Conservation (phyloP, 2,113 vertebrate genomes). For the Suncus etruscus region DNA sequence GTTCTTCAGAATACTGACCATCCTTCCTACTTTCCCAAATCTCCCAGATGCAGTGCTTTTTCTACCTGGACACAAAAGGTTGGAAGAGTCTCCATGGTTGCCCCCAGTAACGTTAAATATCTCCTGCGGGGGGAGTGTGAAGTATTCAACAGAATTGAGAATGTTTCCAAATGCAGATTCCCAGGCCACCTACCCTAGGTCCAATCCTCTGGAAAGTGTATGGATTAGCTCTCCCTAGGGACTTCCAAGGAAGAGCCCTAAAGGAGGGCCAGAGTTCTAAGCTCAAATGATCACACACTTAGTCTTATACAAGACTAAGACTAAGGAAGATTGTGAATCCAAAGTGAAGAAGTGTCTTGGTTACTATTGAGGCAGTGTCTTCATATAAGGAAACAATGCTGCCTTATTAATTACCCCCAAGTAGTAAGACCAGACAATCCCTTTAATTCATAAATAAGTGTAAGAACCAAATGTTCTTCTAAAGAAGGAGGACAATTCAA, state of each 20-base stretch:
- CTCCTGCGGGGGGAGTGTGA: not conserved
- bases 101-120: not conserved
- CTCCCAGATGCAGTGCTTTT: not conserved
- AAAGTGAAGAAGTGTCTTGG: not conserved
- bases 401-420: not conserved
- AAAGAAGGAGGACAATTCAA: not conserved
- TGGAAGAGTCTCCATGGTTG: not conserved
- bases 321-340: not conserved
- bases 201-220: not conserved
- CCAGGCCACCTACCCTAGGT: not conserved
- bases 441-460: not conserved
- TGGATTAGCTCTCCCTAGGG: not conserved
- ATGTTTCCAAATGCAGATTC: not conserved
- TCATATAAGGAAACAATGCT: not conserved
- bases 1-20: not conserved
- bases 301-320: conserved; percentile 18
- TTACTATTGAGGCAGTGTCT: not conserved
- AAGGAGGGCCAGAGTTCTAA: not conserved
- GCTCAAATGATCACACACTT: not conserved
- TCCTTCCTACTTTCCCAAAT: not conserved
- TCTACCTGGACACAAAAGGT: not conserved
- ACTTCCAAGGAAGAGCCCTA: not conserved
- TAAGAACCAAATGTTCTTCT: not conserved
- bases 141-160: not conserved
- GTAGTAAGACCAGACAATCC: not conserved